These are phyloP conservation scores for Elanus axillaris DNA, from an alignment of 2,113 vertebrate genomes.

Conservation along the genomic window DNA sequence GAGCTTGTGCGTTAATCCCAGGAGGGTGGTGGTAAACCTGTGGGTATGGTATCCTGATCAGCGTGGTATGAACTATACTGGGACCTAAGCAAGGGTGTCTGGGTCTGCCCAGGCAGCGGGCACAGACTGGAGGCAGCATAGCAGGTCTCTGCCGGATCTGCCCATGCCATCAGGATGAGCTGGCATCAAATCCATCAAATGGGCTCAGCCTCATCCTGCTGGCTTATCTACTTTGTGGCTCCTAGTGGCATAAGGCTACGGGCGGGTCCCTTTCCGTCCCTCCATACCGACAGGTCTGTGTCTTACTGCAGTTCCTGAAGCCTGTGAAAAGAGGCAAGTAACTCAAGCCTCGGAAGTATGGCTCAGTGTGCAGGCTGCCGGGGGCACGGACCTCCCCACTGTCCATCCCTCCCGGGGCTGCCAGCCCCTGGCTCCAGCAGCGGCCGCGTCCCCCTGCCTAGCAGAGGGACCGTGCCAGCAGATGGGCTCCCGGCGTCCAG, in stretches of 20 bases:
- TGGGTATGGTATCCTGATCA: accelerated
- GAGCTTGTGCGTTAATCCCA: background rate
- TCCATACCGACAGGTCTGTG: accelerated
- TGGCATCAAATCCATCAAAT: background rate
- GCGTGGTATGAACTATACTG: background rate
- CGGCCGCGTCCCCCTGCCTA: background rate
- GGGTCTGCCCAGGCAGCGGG: background rate
- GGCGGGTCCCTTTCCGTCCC: background rate
- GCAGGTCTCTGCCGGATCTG: background rate
- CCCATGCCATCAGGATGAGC: accelerated
- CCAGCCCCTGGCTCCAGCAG: background rate
- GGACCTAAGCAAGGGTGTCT: too few species aligned
- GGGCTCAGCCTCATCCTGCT: background rate
- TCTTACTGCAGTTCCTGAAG: background rate
- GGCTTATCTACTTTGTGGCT: too few species aligned
- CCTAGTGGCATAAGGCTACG: accelerated
- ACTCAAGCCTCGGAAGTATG: background rate
- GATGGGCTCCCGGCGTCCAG: constrained; percentile 23
- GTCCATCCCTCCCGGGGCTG: background rate
- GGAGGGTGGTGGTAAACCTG: too few species aligned
- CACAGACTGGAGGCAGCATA: background rate
- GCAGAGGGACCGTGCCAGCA: background rate
- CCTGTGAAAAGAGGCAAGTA: background rate
- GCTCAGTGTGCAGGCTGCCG: background rate
- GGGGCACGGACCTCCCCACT: background rate